Percentiles rank a stretch among this genome's conserved stretches.
These are phyloP conservation scores for Podotricha telesiphe DNA, from an alignment of 2,888 invertebrate species.

Conservation along the genomic window DNA sequence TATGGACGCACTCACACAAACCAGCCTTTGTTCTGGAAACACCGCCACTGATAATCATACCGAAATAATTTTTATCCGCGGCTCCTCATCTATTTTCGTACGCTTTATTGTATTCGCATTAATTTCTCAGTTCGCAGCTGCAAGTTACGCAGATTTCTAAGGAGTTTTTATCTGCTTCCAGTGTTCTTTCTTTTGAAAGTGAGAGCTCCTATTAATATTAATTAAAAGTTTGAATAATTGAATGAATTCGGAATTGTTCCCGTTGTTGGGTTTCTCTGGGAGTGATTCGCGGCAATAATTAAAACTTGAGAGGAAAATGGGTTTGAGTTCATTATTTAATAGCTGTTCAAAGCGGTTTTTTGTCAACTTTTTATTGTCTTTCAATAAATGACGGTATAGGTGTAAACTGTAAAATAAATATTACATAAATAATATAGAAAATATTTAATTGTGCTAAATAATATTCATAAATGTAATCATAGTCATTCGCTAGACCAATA, in stretches of 20 bases:
- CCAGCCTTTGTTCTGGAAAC: constrained; percentile 61
- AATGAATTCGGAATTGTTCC: constrained; percentile 78
- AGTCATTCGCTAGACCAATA: neutral
- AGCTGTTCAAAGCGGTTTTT: constrained; percentile 67
- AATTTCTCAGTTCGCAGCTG: constrained; percentile 80
- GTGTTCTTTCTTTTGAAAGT: constrained; percentile 81
- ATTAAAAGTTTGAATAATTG: constrained; percentile 84
- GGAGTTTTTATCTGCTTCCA: constrained; percentile 79
- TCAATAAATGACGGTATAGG: constrained; percentile 4
- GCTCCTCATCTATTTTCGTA: constrained; percentile 72
- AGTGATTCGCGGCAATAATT: constrained; percentile 76
- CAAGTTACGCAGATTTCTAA: constrained; percentile 78
- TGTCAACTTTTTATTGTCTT: constrained; percentile 36
- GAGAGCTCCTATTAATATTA: constrained; percentile 82
- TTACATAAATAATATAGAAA: neutral
- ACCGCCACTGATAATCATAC: constrained; percentile 64
- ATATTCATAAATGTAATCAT: neutral
- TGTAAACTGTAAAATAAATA: neutral
- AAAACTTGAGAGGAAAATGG: constrained; percentile 65
- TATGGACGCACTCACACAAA: constrained; percentile 66
- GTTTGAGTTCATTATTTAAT: constrained; percentile 65
- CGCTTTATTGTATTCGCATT: constrained; percentile 82
- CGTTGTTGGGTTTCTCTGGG: constrained; percentile 72
- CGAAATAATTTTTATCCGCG: constrained; percentile 73
- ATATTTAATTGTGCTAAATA: neutral